Percentiles rank a stretch among this genome's conserved stretches.
phyloP scores from a whole-genome alignment of 2,888 invertebrate species.

The Drosophila glabriapex region DNA sequence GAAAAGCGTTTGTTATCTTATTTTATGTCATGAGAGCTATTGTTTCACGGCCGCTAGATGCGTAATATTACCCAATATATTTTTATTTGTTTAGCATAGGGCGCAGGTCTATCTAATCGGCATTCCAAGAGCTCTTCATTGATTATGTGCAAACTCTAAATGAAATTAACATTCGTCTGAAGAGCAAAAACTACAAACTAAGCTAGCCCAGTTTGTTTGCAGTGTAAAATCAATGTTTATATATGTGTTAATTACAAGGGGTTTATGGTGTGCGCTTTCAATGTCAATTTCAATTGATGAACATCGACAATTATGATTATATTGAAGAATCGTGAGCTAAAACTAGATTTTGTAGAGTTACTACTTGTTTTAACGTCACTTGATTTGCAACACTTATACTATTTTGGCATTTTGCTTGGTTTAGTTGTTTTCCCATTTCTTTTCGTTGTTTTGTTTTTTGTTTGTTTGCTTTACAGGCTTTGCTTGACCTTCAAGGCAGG shows the following conservation, averaged over 20 bases:
- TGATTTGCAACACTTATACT: neutral
- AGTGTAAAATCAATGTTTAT: slow-evolving; percentile 35
- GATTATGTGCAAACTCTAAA: slow-evolving; percentile 15
- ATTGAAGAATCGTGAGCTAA: slow-evolving; percentile 27
- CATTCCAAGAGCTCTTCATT: slow-evolving; percentile 16
- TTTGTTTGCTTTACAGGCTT: slow-evolving; percentile 30
- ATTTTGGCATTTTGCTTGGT: slow-evolving; percentile 14
- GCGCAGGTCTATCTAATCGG: slow-evolving; percentile 42
- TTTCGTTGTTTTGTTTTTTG: neutral
- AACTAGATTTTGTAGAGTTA: slow-evolving; percentile 6
- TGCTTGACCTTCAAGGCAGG: slow-evolving; percentile 59
- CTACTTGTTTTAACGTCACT: neutral
- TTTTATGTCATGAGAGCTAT: slow-evolving; percentile 38
- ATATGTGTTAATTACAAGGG: slow-evolving; percentile 45
- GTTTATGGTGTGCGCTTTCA: slow-evolving; percentile 25
- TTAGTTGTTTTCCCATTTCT: slow-evolving; percentile 32
- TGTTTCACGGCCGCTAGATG: slow-evolving; percentile 55
- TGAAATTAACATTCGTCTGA: slow-evolving; percentile 17
- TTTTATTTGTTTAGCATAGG: slow-evolving; percentile 37
- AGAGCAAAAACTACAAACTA: neutral
- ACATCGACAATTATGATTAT: slow-evolving; percentile 18
- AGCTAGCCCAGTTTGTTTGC: slow-evolving; percentile 33
- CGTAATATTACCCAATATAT: slow-evolving; percentile 49
- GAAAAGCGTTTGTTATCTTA: slow-evolving; percentile 54
- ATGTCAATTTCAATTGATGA: slow-evolving; percentile 43